Base-by-base conservation (phyloP, 2,888 invertebrate genomes). In the Andricus quercusramuli region DNA sequence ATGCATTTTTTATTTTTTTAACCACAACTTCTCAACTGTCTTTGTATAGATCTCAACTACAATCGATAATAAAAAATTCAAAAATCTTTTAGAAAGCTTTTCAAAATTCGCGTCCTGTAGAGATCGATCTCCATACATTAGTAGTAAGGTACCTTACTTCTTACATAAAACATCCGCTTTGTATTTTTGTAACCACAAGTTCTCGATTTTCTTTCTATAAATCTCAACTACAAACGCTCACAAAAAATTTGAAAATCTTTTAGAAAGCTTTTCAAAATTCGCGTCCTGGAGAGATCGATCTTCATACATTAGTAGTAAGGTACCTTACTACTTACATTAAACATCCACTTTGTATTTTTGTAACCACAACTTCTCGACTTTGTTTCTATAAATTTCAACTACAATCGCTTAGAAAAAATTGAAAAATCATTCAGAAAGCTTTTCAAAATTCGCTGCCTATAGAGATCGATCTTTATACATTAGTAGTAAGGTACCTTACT, bases 381-480 rank as follows among this genome's bases (percentile, higher is more conserved):
- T 41, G 13, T 44, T 15, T 44, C 15, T 4, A 15, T 8, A 44
- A 44, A 44, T 44, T 13, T 44, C 2, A 11, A 44, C 8, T 2
- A 44, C 25, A 62, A 62, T 62, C 62, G 11, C 3, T 3, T 0
- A 32, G 0, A 32, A 32, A 32, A 32, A 32, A 32, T 5, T 32
- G 2, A 0, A 5, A 32, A 32, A 32, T 32, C 32, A 3, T 2
- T 0, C 3, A 32, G 32, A 32, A 32, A 32, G 5, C 32, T 32
- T 32, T 3, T 32, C 3, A 32, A 32, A 32, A 3, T 32, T 32
- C 32, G 32, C 25, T n/a, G n/a, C 37, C 66, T 66, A 15, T 44
- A 66, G 17, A 37, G 37, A 37, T n/a, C 66, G 20, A 66, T 67
- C 67, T 67, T 67, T 22, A 67, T 67, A 67, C 67, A 66, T 29